These are phyloP conservation scores for Phodopus roborovskii DNA, from an alignment of 2,113 vertebrate species.

Conservation along the genomic window DNA sequence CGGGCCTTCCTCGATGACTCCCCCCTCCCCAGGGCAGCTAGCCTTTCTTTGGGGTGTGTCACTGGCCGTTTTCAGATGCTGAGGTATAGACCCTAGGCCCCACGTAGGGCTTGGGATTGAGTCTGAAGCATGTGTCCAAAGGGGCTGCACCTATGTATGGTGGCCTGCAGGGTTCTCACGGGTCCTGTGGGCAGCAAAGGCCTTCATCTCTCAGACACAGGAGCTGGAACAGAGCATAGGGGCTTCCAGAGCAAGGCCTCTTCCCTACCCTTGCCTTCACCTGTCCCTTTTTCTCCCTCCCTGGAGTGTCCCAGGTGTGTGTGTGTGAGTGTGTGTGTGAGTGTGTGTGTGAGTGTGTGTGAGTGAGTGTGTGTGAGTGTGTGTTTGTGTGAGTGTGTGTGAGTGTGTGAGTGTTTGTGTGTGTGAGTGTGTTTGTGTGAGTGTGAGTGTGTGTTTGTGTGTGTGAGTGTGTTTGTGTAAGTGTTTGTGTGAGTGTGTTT, in stretches of 20 bases:
- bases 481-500: background rate
- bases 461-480: background rate
- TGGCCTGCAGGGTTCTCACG: fast-evolving
- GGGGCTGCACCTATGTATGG: no score
- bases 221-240: background rate
- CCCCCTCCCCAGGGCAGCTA: background rate
- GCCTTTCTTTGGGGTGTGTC: background rate
- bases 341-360: background rate
- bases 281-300: fast-evolving
- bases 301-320: background rate
- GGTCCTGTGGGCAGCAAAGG: background rate
- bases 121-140: background rate
- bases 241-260: background rate
- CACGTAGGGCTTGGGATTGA: background rate
- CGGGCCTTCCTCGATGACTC: background rate
- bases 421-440: background rate
- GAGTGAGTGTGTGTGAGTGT: no score
- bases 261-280: fast-evolving
- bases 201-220: background rate
- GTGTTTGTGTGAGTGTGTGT: background rate
- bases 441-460: background rate
- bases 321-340: background rate
- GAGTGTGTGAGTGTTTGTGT: background rate
- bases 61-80: background rate
- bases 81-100: background rate